Conservation (phyloP, 1,140 invertebrate genomes). For the Cydia amplana region DNA sequence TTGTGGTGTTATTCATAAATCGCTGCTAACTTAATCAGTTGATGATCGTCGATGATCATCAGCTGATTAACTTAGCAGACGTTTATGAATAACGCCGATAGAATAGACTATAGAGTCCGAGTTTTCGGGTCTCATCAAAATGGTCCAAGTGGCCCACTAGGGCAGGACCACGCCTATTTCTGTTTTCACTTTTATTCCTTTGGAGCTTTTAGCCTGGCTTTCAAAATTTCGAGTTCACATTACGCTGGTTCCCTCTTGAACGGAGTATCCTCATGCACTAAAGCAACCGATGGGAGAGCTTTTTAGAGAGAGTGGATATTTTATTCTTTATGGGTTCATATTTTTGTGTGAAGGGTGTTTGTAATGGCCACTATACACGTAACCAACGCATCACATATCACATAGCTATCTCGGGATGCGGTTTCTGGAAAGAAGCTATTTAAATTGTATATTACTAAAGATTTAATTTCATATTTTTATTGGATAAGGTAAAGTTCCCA, state of each 20-base stretch:
- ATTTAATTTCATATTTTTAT: too few species aligned
- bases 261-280: neutral
- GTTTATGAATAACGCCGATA: too few species aligned
- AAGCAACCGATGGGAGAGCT: neutral
- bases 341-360: neutral
- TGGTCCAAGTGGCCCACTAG: too few species aligned
- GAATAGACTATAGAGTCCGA: too few species aligned
- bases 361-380: conserved; percentile 9
- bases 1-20: too few species aligned
- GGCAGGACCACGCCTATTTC: too few species aligned
- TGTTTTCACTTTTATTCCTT: too few species aligned
- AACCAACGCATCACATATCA: neutral
- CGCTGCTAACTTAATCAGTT: too few species aligned
- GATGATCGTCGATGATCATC: too few species aligned
- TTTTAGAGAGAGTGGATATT: conserved; percentile 7
- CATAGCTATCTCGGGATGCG: neutral
- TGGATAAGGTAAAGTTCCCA: too few species aligned
- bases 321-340: conserved; percentile 22
- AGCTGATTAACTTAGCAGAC: too few species aligned
- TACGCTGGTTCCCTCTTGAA: neutral
- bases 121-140: too few species aligned
- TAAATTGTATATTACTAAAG: neutral
- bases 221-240: neutral
- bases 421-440: neutral
- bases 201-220: neutral